Percentiles rank a stretch among this genome's conserved stretches.
phyloP scores from a whole-genome alignment of 2,888 invertebrate genomes.

The Coelinius sp. region DNA sequence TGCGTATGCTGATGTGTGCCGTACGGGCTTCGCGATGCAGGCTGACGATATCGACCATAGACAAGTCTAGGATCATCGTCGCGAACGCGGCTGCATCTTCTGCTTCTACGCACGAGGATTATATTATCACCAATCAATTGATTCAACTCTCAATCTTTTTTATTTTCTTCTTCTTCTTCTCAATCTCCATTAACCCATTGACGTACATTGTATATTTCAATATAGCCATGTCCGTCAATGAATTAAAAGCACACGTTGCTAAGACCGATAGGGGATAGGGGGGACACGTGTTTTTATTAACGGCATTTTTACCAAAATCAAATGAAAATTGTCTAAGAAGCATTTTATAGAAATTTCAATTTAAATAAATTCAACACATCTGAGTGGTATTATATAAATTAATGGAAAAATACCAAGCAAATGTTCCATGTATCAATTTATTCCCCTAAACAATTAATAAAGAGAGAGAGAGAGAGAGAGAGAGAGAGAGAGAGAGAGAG shows the following conservation, averaged over 20 bases:
- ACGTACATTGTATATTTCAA: background rate
- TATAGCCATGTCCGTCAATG: background rate
- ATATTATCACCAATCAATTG: conserved; percentile 6
- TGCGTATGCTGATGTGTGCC: conserved; percentile 73
- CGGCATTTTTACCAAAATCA: background rate
- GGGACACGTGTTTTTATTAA: background rate
- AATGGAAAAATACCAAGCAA: background rate
- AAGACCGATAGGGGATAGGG: conserved; percentile 28
- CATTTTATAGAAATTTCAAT: background rate
- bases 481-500: too few relatives aligned
- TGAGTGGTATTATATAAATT: background rate
- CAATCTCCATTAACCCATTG: conserved; percentile 15
- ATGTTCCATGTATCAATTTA: background rate
- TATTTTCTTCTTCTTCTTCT: background rate
- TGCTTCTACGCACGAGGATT: conserved; percentile 71
- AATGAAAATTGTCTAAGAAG: conserved; percentile 7
- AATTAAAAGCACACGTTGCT: conserved; percentile 17
- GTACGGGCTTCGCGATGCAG: conserved; percentile 74
- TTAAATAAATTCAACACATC: background rate
- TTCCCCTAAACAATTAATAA: background rate
- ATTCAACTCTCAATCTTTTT: too few relatives aligned
- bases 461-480: too few relatives aligned
- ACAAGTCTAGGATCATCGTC: conserved; percentile 84
- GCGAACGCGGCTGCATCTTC: conserved; percentile 74
- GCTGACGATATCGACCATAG: conserved; percentile 75